Evolutionary conservation across 1,140 invertebrate species (phyloP), one percentile per base, ranked within the genome.

Genomic region (Calephelis nemesis): DNA sequence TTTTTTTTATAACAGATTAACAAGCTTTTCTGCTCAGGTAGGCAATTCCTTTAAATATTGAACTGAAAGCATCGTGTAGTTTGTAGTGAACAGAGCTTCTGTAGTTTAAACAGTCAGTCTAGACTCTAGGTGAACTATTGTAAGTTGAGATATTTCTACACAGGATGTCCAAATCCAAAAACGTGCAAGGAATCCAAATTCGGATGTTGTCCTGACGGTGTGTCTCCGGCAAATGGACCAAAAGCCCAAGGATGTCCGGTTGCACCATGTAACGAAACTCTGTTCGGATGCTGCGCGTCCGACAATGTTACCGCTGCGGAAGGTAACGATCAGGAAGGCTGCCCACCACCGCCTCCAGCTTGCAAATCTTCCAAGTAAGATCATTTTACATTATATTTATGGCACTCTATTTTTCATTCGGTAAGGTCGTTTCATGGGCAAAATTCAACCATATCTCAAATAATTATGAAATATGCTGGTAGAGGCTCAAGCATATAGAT

Each of bases 181-280:
- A 97, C 96, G 0, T 97, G 96, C 73, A 93, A 94, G 73, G 97
- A 98, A 58, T 96, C 97, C 0, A 94, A 95, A 78, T 96, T 94
- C 80, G 97, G 97, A 5, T 99, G 98, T 90, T 99, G 98, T 85
- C 92, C 95, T 8, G 98, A 99, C 88, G 96, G 95, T 1, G 95
- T 98, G 0, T 98, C 98, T 0, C 93, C 96, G 6, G 97, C 97
- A 0, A 81, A 92, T 52, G 97, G 97, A 7, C 90, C 93, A 0
- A 93, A 96, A 13, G 91, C 94, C 30, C 92, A 95, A 82, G 97
- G 96, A 6, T 99, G 98, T 85, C 96, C 97, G 5, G 87, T 94
- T 12, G 91, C 94, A 4, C 93, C 94, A 11, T 98, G 97, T 78
- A 93, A 94, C 1, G 95, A 96, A 77, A 96, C 96, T 0, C 90